Evolutionary conservation across 2,113 vertebrate genomes (phyloP).

Genomic region (Motacilla alba): DNA sequence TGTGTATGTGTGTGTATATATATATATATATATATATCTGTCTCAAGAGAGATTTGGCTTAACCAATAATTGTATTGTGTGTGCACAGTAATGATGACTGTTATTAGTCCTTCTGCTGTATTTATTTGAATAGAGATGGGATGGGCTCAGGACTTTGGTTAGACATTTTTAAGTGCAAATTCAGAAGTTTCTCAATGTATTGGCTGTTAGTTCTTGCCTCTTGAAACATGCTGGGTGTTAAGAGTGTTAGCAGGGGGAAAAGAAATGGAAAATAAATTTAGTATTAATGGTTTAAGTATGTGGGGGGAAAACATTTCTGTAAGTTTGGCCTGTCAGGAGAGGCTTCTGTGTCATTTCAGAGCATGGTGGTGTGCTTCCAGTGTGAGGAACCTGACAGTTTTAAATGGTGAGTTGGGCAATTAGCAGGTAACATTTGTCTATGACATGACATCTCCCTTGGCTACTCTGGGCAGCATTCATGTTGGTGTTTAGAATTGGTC

Average conservation of each 20-base stretch:
- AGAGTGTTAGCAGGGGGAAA: neutral
- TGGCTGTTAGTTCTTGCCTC: neutral
- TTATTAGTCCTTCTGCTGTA: neutral
- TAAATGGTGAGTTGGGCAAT: neutral
- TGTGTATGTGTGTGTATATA: too few species aligned
- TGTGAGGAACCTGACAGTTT: neutral
- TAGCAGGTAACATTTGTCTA: neutral
- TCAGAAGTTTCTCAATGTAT: neutral
- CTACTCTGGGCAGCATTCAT: accelerated
- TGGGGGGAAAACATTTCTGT: accelerated
- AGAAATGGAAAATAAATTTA: neutral
- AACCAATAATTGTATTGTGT: neutral
- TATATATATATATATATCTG: neutral
- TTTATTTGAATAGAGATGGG: neutral
- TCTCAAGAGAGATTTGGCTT: neutral
- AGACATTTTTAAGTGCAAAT: neutral
- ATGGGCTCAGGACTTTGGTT: neutral
- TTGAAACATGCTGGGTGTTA: neutral
- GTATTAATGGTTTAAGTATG: neutral
- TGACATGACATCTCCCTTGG: neutral
- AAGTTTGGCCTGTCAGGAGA: neutral
- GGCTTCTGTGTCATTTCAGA: neutral
- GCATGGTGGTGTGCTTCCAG: neutral
- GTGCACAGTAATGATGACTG: neutral
- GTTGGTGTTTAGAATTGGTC: neutral